phyloP scores from a whole-genome alignment of 2,113 vertebrate species.

The Brachypodius melanocephalos region DNA sequence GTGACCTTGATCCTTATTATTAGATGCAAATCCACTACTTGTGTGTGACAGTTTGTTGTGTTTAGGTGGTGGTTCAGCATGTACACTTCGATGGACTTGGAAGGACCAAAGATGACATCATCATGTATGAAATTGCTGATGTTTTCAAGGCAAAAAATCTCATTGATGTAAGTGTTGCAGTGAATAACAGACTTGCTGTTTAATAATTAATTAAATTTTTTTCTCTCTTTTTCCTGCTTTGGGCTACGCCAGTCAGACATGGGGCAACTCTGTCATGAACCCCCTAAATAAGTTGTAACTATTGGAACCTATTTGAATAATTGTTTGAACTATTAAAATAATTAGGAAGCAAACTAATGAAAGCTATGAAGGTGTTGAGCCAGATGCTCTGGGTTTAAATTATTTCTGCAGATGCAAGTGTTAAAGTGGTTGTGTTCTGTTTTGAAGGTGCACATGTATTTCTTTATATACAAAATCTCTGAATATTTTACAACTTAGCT shows the following conservation, averaged over 20 bases:
- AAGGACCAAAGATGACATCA: conserved; percentile 92
- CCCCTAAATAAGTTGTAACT: not conserved
- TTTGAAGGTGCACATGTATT: accelerated
- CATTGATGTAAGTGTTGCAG: conserved; percentile 82
- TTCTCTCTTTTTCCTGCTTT: not conserved
- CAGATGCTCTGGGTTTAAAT: not conserved
- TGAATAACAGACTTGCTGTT: not conserved
- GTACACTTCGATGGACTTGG: conserved; percentile 91
- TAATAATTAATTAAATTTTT: not conserved
- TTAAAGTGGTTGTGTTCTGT: not conserved
- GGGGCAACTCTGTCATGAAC: not conserved
- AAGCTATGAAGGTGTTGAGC: not conserved
- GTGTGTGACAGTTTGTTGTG: not conserved
- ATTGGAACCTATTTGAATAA: not conserved
- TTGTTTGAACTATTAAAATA: not conserved
- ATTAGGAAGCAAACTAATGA: not conserved
- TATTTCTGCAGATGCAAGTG: not conserved
- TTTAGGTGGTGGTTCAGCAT: conserved; percentile 91
- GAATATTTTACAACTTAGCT: not conserved
- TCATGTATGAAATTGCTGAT: conserved; percentile 90
- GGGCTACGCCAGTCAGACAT: not conserved
- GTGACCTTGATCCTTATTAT: not conserved
- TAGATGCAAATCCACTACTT: not conserved
- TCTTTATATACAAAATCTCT: not conserved
- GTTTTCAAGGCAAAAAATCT: conserved; percentile 93